Evolutionary conservation across 2,888 invertebrate genomes (phyloP), one percentile per base, ranked within the genome.

Genomic region (Nysson spinosus): DNA sequence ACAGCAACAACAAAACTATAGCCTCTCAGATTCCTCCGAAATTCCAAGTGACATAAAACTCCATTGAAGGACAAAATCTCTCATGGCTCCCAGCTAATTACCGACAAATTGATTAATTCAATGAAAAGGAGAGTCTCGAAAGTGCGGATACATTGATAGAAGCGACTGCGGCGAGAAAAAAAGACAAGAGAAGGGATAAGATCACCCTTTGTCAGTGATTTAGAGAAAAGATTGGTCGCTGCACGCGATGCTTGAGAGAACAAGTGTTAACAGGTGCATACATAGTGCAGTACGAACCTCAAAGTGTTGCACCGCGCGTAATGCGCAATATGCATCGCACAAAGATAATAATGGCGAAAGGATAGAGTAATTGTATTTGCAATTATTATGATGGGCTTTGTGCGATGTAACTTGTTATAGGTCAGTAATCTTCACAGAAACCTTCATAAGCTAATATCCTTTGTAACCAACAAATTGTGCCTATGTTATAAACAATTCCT

Each of bases 261-360:
- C 58, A 28, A 37, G 30, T 37, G 52, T 14, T 32, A 30, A 35
- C 49, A 56, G 14, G 39, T 39, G 30, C 39, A 44, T 32, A 46
- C 51, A 50, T 17, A 24, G 40, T 28, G 50, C 37, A 47, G 43
- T 54, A 54, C 44, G 40, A 39, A 26, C 28, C 37, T 64, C 60
- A 65, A 65, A 65, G 54, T 44, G 64, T 56, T 56, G 56, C 39
- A 57, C 55, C 46, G 51, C 55, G 69, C 46, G 46, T 68, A 55
- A 58, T 60, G 54, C 56, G 58, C 65, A 62, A 58, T 69, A 62
- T 69, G 66, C 72, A 69, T 72, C 63, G 55, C 64, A 61, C 54
- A 54, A 65, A 49, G 64, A 65, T 61, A 61, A 54, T 64, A 64
- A 62, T 62, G 56, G 49, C 62, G 47, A 61, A 61, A 64, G 58